Percentiles rank a stretch among this genome's conserved stretches.
These are phyloP conservation scores for Neotragus moschatus DNA, from an alignment of 2,113 vertebrate genomes.

Conservation along the genomic window DNA sequence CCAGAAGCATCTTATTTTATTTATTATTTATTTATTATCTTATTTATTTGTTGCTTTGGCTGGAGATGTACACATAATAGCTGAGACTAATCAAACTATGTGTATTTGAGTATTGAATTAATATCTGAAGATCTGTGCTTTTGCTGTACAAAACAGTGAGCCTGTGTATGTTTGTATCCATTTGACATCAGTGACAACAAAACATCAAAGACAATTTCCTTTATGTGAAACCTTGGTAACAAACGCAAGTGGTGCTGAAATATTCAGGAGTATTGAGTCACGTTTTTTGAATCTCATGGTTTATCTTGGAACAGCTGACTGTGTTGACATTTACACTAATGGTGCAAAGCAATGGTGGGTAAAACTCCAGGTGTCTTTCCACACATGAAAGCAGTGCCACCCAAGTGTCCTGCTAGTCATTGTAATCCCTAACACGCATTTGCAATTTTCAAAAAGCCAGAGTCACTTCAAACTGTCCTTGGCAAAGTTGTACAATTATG, in stretches of 20 bases:
- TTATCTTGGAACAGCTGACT: not conserved
- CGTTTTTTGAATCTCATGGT: not conserved
- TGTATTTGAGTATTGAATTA: not conserved
- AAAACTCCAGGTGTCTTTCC: not conserved
- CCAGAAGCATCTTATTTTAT: not conserved
- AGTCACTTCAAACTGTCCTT: not conserved
- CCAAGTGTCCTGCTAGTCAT: not conserved
- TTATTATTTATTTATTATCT: not conserved
- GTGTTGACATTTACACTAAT: not conserved
- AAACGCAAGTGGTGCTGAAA: conserved; percentile 20
- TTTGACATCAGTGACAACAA: not conserved
- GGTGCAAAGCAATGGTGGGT: not conserved
- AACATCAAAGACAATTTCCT: not conserved
- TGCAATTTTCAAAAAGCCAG: not conserved
- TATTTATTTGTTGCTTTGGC: not conserved
- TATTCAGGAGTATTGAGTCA: conserved; percentile 27
- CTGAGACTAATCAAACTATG: not conserved
- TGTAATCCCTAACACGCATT: not conserved
- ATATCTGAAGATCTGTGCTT: not conserved
- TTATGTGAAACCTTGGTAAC: conserved; percentile 28
- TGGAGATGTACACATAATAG: not conserved
- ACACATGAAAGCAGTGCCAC: not conserved
- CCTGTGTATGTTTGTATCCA: not conserved
- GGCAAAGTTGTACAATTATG: not conserved
- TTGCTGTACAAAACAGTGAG: not conserved